Evolutionary conservation across 2,797 vertebrate genomes (phyloP).

Genomic region (Scarus forsteni): DNA sequence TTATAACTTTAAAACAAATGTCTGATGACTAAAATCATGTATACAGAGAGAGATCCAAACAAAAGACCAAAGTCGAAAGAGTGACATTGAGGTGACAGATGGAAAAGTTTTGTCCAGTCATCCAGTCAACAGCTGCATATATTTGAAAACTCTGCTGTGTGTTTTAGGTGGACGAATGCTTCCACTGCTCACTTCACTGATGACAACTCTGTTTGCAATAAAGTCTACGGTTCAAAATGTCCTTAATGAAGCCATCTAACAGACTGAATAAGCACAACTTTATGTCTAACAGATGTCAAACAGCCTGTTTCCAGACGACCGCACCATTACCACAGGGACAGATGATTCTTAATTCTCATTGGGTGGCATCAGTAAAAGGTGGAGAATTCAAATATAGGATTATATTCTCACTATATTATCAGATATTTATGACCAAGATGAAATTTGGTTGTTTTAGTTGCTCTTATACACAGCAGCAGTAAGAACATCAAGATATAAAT

Average conservation of each 20-base stretch:
- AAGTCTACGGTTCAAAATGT: background rate
- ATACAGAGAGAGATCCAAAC: too few species aligned
- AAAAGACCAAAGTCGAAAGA: too few species aligned
- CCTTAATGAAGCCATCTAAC: background rate
- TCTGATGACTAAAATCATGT: too few species aligned
- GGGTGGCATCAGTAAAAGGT: background rate
- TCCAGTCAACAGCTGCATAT: too few species aligned
- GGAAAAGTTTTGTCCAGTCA: too few species aligned
- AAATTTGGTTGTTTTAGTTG: too few species aligned
- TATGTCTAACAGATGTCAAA: background rate
- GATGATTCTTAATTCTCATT: background rate
- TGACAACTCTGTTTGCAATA: background rate
- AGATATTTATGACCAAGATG: too few species aligned
- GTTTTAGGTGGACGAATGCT: background rate
- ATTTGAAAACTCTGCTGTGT: background rate
- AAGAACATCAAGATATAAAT: too few species aligned
- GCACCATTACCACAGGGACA: background rate
- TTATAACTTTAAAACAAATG: too few species aligned
- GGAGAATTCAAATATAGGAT: background rate
- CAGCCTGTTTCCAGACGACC: slow-evolving; percentile 2
- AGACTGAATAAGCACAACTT: background rate
- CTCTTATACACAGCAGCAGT: too few species aligned
- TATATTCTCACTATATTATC: too few species aligned
- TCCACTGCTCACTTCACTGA: background rate
- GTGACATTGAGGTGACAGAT: too few species aligned